Evolutionary conservation across 2,797 vertebrate genomes (phyloP).

Genomic region (Argyrosomus regius): DNA sequence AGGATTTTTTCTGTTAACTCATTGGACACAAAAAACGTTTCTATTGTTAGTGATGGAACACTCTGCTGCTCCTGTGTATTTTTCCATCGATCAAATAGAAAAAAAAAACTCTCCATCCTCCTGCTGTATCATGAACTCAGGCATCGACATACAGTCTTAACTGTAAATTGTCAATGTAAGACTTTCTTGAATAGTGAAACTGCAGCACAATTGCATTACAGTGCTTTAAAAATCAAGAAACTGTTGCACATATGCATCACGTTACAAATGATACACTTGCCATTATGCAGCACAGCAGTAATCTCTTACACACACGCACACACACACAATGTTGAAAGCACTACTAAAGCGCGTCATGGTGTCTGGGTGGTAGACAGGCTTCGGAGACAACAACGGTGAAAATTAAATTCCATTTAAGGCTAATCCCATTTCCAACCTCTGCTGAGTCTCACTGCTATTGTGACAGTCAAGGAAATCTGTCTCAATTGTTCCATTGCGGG

Average conservation of each 20-base stretch:
- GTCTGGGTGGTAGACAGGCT: constrained; percentile 85
- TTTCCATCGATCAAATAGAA: constrained; percentile 36
- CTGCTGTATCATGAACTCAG: constrained; percentile 30
- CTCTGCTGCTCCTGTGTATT: constrained; percentile 13
- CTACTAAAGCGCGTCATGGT: constrained; percentile 69
- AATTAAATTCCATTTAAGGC: constrained; percentile 90
- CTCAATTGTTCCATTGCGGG: constrained; percentile 82
- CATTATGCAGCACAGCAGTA: constrained; percentile 54
- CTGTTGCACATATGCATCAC: constrained; percentile 47
- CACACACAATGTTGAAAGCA: constrained; percentile 60
- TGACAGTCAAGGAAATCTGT: constrained; percentile 85
- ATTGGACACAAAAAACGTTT: constrained; percentile 37
- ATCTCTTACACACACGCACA: constrained; percentile 34
- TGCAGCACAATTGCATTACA: constrained; percentile 42
- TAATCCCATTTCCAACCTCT: constrained; percentile 88
- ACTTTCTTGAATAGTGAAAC: constrained; percentile 47
- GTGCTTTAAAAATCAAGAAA: constrained; percentile 39
- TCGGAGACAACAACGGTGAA: constrained; percentile 83
- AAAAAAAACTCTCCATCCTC: constrained; percentile 4
- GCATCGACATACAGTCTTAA: constrained; percentile 43
- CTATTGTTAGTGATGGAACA: constrained; percentile 24
- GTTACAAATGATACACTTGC: constrained; percentile 52
- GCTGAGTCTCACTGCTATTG: constrained; percentile 82
- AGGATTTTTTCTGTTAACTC: constrained; percentile 30
- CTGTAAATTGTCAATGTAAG: constrained; percentile 15